Base-by-base conservation (phyloP, 2,888 invertebrate species). In the Beris morrisii region DNA sequence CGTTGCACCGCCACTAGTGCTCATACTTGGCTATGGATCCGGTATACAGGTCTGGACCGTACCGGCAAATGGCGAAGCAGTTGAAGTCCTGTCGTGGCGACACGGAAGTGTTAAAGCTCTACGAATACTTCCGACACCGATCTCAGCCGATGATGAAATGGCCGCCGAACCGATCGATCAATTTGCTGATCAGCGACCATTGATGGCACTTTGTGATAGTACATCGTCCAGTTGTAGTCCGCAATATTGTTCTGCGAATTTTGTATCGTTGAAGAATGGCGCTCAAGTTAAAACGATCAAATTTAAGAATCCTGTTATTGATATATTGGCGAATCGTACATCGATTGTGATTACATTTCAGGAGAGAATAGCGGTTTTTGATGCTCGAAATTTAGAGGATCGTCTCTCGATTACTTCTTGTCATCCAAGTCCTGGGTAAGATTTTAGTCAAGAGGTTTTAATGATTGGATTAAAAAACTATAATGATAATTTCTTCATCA, bases 1-100 rank as follows among this genome's bases (percentile, higher is more conserved):
- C 71, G 81, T 86, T 66, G 84, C 89, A 67, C 87, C 91, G 43
- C 93, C 96, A 0, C 82, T 97, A 56, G 83, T 97, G 30, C 83
- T 98, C 15, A 88, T 95, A 52, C 83, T 98, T 67, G 98, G 94
- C n/a, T 93, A 94, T 76, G 86, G 88, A 7, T 87, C 88, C 73
- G 95, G 95, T 64, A 88, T 92, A 65, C 94, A 94, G 82, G 89
- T 93, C 53, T 95, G 94, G 94, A 85, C 91, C 64, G 86, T 95
- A 69, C 88, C 90, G 13, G 91, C 92, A 7, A 91, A 88, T 73
- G 97, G 97, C 28, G 97, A 97, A 78, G 97, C 97, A 2, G 90
- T 92, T 69, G 97, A 97, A 81, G 92, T 97, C 31, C 81, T 98
- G 68, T 96, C 97, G 4, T 94, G 96, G 89, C 86, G 95, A 61